phyloP scores from a whole-genome alignment of 1,140 invertebrate species.

The Psilanteris sp. region DNA sequence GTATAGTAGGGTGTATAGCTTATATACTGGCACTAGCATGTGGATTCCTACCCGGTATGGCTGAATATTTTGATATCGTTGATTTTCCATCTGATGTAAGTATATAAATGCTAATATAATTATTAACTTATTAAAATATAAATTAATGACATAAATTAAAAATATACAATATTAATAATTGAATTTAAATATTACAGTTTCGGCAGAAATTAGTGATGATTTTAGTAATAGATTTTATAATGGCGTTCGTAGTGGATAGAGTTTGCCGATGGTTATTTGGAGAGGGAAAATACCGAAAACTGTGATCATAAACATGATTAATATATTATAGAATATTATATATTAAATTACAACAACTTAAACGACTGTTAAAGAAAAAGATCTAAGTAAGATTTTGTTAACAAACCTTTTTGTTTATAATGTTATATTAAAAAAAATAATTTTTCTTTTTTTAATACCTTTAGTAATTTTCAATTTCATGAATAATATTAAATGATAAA shows the following conservation, averaged over 20 bases:
- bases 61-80: conserved; percentile 92
- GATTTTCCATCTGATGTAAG: conserved; percentile 91
- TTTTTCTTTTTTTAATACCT: too few species aligned
- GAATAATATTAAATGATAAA: too few species aligned
- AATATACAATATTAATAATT: neutral
- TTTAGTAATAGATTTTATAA: conserved; percentile 89
- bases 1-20: conserved; percentile 84
- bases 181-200: conserved; percentile 83
- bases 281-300: conserved; percentile 82
- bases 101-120: conserved; percentile 45
- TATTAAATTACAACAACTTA: too few species aligned
- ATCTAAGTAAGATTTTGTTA: too few species aligned
- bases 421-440: too few species aligned
- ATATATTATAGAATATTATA: conserved; percentile 11
- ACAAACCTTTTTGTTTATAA: too few species aligned
- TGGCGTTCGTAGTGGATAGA: conserved; percentile 91
- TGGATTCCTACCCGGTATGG: conserved; percentile 88
- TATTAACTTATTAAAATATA: neutral
- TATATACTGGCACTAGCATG: conserved; percentile 88
- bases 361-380: too few species aligned
- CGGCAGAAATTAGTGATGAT: conserved; percentile 89
- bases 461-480: too few species aligned
- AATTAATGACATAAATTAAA: conserved; percentile 8
- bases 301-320: conserved; percentile 69
- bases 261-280: conserved; percentile 93